Conservation (phyloP, 1,140 invertebrate species). For the Pseudomyrmex cubaensis region DNA sequence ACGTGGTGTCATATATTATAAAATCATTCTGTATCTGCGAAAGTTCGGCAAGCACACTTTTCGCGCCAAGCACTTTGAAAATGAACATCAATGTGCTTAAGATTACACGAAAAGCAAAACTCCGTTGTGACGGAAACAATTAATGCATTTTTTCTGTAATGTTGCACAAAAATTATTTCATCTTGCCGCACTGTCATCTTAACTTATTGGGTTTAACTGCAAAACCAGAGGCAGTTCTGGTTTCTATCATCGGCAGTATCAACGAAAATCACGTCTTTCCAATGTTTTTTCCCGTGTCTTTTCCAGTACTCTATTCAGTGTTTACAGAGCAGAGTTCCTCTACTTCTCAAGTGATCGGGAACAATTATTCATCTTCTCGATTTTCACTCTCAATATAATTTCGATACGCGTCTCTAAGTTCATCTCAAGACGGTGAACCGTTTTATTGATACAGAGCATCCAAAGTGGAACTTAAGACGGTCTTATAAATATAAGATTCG, state of each 20-base stretch:
- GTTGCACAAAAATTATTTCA: slow-evolving; percentile 15
- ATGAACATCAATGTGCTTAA: slow-evolving; percentile 1
- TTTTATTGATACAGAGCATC: no score
- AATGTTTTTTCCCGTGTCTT: slow-evolving; percentile 44
- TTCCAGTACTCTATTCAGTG: slow-evolving; percentile 80
- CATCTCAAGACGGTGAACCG: no score
- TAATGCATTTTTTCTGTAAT: background rate
- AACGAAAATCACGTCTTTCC: slow-evolving; percentile 44
- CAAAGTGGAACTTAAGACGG: no score
- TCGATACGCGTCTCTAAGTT: no score
- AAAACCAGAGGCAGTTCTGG: slow-evolving; percentile 37
- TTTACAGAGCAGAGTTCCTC: slow-evolving; percentile 14
- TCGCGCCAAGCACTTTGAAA: background rate
- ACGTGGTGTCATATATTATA: no score
- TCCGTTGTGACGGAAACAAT: background rate
- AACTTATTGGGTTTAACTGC: slow-evolving; percentile 26
- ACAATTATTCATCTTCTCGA: no score
- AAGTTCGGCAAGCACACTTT: slow-evolving; percentile 29
- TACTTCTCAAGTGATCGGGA: no score
- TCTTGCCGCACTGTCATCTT: slow-evolving; percentile 29
- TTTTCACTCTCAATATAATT: no score
- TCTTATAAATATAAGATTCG: no score
- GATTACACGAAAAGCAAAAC: background rate
- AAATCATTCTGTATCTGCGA: background rate
- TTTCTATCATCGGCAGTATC: slow-evolving; percentile 49